Evolutionary conservation across 2,888 invertebrate genomes (phyloP).

Genomic region (Spialia ferax): DNA sequence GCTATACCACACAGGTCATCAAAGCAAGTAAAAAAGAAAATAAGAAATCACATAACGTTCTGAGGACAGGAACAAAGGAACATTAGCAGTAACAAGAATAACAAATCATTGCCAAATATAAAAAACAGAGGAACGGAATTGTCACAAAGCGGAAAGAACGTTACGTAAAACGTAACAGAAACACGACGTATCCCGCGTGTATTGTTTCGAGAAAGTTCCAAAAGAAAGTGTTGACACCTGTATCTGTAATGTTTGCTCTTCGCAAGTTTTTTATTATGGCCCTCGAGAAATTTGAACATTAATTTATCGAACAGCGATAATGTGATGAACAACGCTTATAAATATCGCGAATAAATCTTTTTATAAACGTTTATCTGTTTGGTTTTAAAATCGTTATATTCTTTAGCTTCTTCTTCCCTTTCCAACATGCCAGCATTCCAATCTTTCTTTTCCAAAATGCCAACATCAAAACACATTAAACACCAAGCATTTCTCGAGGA

Average conservation of each 20-base stretch:
- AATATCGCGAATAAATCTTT: neutral
- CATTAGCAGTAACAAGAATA: neutral
- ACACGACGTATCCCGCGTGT: conserved; percentile 46
- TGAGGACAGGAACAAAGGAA: neutral
- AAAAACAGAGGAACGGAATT: conserved; percentile 30
- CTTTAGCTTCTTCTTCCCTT: neutral
- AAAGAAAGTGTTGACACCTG: conserved; percentile 58
- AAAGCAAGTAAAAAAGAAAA: too few species aligned
- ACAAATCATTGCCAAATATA: conserved; percentile 17
- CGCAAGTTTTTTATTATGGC: conserved; percentile 33
- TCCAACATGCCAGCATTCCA: too few species aligned
- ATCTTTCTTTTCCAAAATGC: too few species aligned
- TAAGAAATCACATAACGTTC: neutral
- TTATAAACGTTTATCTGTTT: neutral
- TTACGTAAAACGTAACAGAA: conserved; percentile 45
- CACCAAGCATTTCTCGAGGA: conserved; percentile 6
- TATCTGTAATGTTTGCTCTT: conserved; percentile 47
- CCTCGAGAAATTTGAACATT: conserved; percentile 7
- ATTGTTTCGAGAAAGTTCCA: conserved; percentile 54
- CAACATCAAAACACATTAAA: too few species aligned
- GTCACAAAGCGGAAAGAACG: conserved; percentile 42
- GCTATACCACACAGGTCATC: too few species aligned
- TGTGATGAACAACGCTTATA: neutral
- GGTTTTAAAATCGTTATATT: neutral
- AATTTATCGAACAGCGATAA: neutral